Evolutionary conservation across 2,113 vertebrate species (phyloP), one percentile per base, ranked within the genome.

Genomic region (Ictalurus punctatus): DNA sequence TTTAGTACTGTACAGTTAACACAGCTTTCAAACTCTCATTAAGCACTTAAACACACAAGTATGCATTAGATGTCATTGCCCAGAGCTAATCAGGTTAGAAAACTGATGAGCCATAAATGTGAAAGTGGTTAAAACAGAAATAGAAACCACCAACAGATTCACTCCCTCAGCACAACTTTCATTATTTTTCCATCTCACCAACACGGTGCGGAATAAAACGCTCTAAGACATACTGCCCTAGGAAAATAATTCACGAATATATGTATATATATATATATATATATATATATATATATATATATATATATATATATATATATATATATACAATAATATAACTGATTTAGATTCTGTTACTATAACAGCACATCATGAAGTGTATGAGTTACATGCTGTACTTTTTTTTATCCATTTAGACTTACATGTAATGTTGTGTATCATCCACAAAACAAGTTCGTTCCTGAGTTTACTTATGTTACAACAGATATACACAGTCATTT

Each of bases 1-100:
- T 88, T 88, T 16, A 19, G 9, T 54, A 83, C 59, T 71, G 78
- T 83, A 40, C n/a, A 58, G 5, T 16, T 89, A 90, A 84, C 76
- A 85, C 34, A 63, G 56, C 59, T 63, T 84, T 88, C 59, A 89
- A 84, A 88, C 87, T 80, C 76, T 44, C 89, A 88, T 86, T 73
- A 90, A 91, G 58, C n/a, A 34, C n/a, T 83, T 89, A 89, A 89
- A 69, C 88, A 84, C 79, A 83, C 63, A 69, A 76, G 86, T 87
- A 84, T 87, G 86, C 58, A 83, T 83, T 83, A 83, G 58, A 83
- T 83, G 83, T 80, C 74, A 80, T 83, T 59, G 58, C 79, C 67
- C 58, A 52, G 14, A 52, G 54, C 34, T 78, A 67, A 59, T 63
- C 58, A 59, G 81, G 69, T 83, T 84, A 71, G 67, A 37, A 86